Conservation (phyloP, 2,113 vertebrate species). For the Parus major region DNA sequence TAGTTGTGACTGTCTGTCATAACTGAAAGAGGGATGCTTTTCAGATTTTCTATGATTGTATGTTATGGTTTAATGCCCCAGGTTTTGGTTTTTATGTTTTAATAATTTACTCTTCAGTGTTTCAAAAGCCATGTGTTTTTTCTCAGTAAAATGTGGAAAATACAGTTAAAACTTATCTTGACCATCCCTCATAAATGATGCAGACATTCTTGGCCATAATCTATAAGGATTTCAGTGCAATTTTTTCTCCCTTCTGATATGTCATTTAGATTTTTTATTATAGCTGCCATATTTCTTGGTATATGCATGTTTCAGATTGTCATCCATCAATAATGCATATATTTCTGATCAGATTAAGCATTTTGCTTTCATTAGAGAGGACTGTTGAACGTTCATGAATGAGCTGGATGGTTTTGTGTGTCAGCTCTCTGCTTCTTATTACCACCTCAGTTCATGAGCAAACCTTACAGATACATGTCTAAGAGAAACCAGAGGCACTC, state of each 20-base stretch:
- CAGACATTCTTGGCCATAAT: neutral
- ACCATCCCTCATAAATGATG: neutral
- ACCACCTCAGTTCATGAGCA: neutral
- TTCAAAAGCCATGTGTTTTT: neutral
- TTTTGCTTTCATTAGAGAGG: neutral
- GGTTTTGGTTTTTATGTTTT: neutral
- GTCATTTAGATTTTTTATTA: neutral
- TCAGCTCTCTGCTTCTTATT: neutral
- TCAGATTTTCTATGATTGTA: neutral
- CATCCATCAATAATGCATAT: neutral
- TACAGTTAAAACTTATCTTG: neutral
- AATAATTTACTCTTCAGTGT: neutral
- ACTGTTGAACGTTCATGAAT: neutral
- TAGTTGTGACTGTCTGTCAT: neutral
- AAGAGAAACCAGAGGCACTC: neutral
- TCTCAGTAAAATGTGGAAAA: neutral
- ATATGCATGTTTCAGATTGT: neutral
- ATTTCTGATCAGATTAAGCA: neutral
- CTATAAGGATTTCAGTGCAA: neutral
- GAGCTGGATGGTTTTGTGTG: neutral
- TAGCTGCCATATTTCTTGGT: neutral
- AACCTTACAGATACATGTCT: rapidly evolving
- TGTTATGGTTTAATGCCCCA: neutral
- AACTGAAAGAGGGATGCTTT: neutral
- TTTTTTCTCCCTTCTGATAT: neutral